Evolutionary conservation across 2,888 invertebrate species (phyloP).

Genomic region (Heteromyza rotundicornis): DNA sequence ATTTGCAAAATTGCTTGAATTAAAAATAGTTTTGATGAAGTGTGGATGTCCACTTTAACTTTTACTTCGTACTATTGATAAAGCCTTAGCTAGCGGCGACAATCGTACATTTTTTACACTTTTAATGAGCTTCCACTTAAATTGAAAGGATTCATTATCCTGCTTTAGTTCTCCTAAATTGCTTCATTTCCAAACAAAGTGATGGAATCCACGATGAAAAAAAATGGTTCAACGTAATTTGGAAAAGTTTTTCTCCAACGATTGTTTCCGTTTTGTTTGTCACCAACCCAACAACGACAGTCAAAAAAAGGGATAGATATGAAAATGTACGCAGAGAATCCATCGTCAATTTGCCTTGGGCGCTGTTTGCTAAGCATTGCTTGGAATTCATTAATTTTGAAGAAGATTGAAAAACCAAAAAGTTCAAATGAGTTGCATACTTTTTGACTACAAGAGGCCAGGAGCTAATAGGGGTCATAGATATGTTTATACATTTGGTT

Average conservation of each 20-base stretch:
- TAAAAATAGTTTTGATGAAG: too few species aligned
- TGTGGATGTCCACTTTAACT: too few species aligned
- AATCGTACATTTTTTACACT: too few species aligned
- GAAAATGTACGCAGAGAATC: not conserved
- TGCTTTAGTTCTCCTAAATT: conserved; percentile 6
- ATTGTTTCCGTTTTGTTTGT: conserved; percentile 22
- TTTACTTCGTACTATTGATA: too few species aligned
- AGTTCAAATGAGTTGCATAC: not conserved
- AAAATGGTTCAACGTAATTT: conserved; percentile 25
- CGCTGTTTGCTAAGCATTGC: conserved; percentile 4
- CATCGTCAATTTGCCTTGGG: conserved; percentile 1
- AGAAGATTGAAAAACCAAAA: not conserved
- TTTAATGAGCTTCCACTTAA: conserved; percentile 36
- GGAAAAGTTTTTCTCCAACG: conserved; percentile 22
- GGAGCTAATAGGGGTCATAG: too few species aligned
- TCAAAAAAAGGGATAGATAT: conserved; percentile 8
- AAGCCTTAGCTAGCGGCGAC: too few species aligned
- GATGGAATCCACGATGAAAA: not conserved
- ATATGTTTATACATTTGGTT: too few species aligned
- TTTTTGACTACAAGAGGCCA: too few species aligned
- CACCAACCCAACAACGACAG: not conserved
- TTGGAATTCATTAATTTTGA: conserved; percentile 3
- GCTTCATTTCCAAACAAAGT: not conserved
- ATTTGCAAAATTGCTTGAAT: too few species aligned
- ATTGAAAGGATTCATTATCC: conserved; percentile 53